Evolutionary conservation across 1,140 invertebrate species (phyloP), one percentile per base, ranked within the genome.

Genomic region (Papilio glaucus): DNA sequence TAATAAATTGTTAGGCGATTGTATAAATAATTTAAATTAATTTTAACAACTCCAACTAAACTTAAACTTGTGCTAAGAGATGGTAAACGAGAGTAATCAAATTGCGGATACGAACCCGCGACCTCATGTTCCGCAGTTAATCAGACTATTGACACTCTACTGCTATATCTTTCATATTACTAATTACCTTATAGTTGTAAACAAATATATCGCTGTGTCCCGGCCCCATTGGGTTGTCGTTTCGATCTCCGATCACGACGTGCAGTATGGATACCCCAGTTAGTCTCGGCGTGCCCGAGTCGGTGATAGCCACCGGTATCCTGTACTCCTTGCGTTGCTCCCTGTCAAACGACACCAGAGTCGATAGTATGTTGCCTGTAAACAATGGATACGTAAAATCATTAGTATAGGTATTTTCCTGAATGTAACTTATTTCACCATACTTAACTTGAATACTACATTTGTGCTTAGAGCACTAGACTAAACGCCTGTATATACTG

Each of bases 191-290:
- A 85, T 97, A 99, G 87, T 98, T 98, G 87, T 98, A 99, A 0
- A 99, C 97, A 84, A 98, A 97, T 82, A 99, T 98, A 65, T 96
- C 95, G 82, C 98, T 98, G 5, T 95, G 94, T 0, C 98, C 98
- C 57, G 95, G 94, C 0, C 93, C 91, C 96, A 98, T 98, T 0
- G 94, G 87, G 88, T 98, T 98, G 82, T 99, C 98, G 85, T 99
- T 99, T 49, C 95, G 94, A 89, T 99, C 98, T 1, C 97, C 98
- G 74, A 99, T 98, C 10, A 98, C 96, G 0, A 99, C 96, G 41
- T 95, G 96, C 0, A 98, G 91, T 2, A 95, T 96, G 53, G 97
- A 97, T 0, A 96, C 96, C 0, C 95, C 96, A 0, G 96, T 96
- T 90, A 95, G 90, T 8, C 94, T 86, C 0, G 97, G 97, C 4